Percentiles rank a stretch among this genome's conserved stretches.
phyloP scores from a whole-genome alignment of 2,113 vertebrate genomes.

The Pterophyllum scalare region DNA sequence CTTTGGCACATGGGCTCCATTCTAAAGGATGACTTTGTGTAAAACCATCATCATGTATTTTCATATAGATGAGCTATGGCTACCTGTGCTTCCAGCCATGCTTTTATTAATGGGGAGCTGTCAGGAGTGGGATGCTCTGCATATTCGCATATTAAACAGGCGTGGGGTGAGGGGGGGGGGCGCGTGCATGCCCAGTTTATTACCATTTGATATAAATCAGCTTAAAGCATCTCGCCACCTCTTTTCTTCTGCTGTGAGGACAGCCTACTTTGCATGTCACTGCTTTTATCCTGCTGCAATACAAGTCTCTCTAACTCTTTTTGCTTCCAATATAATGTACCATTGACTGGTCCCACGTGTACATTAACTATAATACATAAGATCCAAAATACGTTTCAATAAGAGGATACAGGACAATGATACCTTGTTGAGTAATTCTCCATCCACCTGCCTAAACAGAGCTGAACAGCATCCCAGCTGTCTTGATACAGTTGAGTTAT shows the following conservation, averaged over 20 bases:
- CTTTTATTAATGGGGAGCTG: constrained; percentile 98
- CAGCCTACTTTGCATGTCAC: constrained; percentile 22
- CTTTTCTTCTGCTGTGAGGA: constrained; percentile 58
- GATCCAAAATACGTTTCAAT: constrained; percentile 33
- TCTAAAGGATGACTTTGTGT: constrained; percentile 93
- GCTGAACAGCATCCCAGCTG: constrained; percentile 49
- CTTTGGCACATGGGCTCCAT: constrained; percentile 86
- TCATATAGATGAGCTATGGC: constrained; percentile 99
- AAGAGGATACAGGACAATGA: constrained; percentile 33
- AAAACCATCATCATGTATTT: constrained; percentile 99
- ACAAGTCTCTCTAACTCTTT: constrained; percentile 37
- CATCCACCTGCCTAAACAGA: constrained; percentile 27
- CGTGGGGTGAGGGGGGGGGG: constrained; percentile 86
- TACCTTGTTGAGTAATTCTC: constrained; percentile 40
- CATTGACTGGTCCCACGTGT: constrained; percentile 8
- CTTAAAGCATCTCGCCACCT: constrained; percentile 95
- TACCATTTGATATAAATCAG: constrained; percentile 98
- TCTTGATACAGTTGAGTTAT: constrained; percentile 59
- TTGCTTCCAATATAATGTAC: constrained; percentile 25
- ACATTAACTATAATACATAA: constrained; percentile 31
- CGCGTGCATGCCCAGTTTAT: constrained; percentile 90
- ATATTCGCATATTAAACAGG: constrained; percentile 99
- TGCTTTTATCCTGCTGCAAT: constrained; percentile 23
- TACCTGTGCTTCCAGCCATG: constrained; percentile 91
- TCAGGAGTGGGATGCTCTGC: constrained; percentile 98